Base-by-base conservation (phyloP, 2,888 invertebrate species). In the Sycophila texana region DNA sequence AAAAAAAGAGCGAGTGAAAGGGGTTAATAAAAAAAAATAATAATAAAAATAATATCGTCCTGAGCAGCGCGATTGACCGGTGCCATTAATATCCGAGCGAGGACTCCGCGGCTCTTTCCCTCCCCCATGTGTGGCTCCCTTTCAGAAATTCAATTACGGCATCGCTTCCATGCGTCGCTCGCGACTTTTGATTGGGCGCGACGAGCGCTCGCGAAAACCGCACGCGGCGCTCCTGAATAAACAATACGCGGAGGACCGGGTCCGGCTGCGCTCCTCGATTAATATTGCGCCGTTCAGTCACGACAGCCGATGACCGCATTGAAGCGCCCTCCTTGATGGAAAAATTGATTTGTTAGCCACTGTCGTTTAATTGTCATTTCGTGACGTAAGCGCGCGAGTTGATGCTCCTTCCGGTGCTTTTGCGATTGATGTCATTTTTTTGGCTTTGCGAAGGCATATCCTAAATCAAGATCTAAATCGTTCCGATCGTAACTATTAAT, bases 141-240 rank as follows among this genome's bases (percentile, higher is more conserved):
- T 80, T 82, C 81, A 82, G 81, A 82, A 82, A 82, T 82, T 82
- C 81, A 82, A 82, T 82, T 82, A 82, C 75, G 39, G 47, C 57
- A 26, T 26, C n/a, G 26, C 16, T 22, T 16, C n/a, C 2, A 49
- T 26, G 49, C 58, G 49, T 49, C 49, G 49, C 58, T 60, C 57
- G 63, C 12, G 58, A 47, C 71, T 74, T 75, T 75, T 79, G 74
- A 79, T 79, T 79, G 57, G 47, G 61, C 30, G 51, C 39, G 22
- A 16, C 77, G 47, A 49, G 26, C 22, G 65, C 65, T 49, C 18
- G 53, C 55, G 58, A 47, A 26, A 47, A 47, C 63, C 14, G 18
- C 30, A 47, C 39, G 22, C 22, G 26, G 22, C 39, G 5, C 66
- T 70, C 71, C 18, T 80, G 60, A 80, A 80, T 80, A 80, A 80